phyloP scores from a whole-genome alignment of 2,113 vertebrate species.

The Strix uralensis region DNA sequence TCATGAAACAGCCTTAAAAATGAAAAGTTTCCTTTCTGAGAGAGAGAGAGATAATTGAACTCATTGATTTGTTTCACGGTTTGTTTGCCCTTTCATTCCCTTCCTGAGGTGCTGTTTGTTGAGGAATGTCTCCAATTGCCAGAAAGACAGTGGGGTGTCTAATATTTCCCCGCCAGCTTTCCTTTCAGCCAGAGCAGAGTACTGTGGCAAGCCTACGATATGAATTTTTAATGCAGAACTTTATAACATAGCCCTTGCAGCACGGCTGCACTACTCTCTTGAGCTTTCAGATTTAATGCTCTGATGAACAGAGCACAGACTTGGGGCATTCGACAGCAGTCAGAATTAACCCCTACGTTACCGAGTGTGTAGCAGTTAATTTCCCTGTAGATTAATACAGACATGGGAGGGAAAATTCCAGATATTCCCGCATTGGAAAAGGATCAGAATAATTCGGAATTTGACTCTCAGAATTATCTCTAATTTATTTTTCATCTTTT shows the following conservation, averaged over 20 bases:
- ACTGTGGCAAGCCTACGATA: constrained; percentile 80
- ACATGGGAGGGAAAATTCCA: not conserved
- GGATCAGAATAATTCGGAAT: not conserved
- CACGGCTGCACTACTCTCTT: constrained; percentile 74
- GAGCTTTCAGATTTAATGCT: constrained; percentile 85
- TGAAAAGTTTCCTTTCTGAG: constrained; percentile 74
- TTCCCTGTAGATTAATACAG: constrained; percentile 46
- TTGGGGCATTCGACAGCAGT: constrained; percentile 68
- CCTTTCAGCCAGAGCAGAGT: constrained; percentile 79
- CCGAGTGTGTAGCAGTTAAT: not conserved
- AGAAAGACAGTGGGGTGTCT: constrained; percentile 79
- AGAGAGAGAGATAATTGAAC: constrained; percentile 76
- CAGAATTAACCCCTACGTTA: constrained; percentile 74
- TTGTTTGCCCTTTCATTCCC: constrained; percentile 79
- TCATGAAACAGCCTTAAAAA: constrained; percentile 66
- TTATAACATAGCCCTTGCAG: constrained; percentile 82
- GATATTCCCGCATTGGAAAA: not conserved
- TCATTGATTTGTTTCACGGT: constrained; percentile 83
- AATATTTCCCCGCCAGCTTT: constrained; percentile 76
- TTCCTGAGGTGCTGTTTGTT: constrained; percentile 77
- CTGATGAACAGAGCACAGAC: constrained; percentile 77
- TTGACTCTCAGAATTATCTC: not conserved
- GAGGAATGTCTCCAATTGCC: constrained; percentile 84
- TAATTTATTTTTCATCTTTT: not conserved
- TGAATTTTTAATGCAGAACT: constrained; percentile 95